Base-by-base conservation (phyloP, 2,797 vertebrate genomes). In the Acomys russatus region DNA sequence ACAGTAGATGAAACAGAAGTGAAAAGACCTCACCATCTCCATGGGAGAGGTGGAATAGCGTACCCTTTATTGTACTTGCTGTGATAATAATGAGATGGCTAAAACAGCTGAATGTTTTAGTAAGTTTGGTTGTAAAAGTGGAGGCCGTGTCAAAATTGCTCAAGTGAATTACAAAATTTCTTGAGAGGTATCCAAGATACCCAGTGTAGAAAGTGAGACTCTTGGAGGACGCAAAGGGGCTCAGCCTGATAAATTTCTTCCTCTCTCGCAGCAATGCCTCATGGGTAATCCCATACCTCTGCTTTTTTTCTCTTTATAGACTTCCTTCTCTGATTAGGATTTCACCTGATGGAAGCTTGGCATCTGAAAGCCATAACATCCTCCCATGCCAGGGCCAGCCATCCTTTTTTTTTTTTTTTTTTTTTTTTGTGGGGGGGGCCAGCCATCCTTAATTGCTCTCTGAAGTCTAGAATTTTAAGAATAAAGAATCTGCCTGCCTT, bases 61-160 rank as follows among this genome's bases (percentile, higher is more conserved):
- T 38, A 9, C 1, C 17, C 79, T 66, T 78, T 38, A 12, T 33
- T 66, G 4, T 88, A 38, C 17, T 70, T 63, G 79, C 71, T 68
- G 4, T 73, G 66, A 91, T 70, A 14, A 56, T 33, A 30, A 71
- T 38, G 68, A 6, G 6, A 38, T 28, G 17, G 20, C 14, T 68
- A 71, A 77, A 96, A 70, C 11, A 73, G 38, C 78, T 88, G 59
- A 11, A 88, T 89, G 59, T 59, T 90, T 56, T 51, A 70, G 59
- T 78, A 77, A 66, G 74, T 83, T 80, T 61, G 71, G 79, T 91
- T 89, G 51, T 56, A 92, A 94, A 92, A 92, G 63, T 12, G 3
- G 11, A 90, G 54, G 49, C 35, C 44, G 18, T 44, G 66, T 82
- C 71, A 85, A 28, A 74, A 56, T 66, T 70, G 18, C 33, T 96